Evolutionary conservation across 1,140 invertebrate genomes (phyloP).

Genomic region (Paralvinella palmiformis): DNA sequence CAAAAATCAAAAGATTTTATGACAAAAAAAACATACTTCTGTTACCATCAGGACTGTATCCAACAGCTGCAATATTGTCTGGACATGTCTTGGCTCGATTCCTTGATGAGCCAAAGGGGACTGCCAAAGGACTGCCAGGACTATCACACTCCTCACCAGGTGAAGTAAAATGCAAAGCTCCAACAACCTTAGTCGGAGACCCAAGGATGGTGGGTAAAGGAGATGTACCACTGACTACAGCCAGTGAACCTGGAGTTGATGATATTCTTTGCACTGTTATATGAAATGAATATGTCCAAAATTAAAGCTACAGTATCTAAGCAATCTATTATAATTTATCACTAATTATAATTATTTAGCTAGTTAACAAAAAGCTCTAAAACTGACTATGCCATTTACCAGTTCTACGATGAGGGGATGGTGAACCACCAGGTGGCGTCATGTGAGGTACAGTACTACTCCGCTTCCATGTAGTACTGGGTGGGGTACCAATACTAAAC

Average conservation of each 20-base stretch:
- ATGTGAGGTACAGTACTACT: constrained; percentile 61
- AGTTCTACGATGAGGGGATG: too few relatives aligned
- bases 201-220: constrained; percentile 58
- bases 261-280: too few relatives aligned
- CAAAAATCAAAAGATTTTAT: too few relatives aligned
- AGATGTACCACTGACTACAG: constrained; percentile 26
- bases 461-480: constrained; percentile 57
- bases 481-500: constrained; percentile 85
- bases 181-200: constrained; percentile 52
- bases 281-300: too few relatives aligned
- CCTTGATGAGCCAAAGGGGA: constrained; percentile 55
- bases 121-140: constrained; percentile 21
- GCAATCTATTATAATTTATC: too few relatives aligned
- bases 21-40: background rate
- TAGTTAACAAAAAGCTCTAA: too few relatives aligned
- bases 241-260: background rate
- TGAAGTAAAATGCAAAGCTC: constrained; percentile 32
- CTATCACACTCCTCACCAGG: constrained; percentile 16
- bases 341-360: too few relatives aligned
- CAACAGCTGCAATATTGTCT: constrained; percentile 28
- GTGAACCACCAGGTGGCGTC: constrained; percentile 58
- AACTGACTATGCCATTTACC: too few relatives aligned
- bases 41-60: constrained; percentile 9
- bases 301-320: too few relatives aligned
- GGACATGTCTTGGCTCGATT: constrained; percentile 28